Base-by-base conservation (phyloP, 2,113 vertebrate genomes). In the Xiphorhynchus elegans region DNA sequence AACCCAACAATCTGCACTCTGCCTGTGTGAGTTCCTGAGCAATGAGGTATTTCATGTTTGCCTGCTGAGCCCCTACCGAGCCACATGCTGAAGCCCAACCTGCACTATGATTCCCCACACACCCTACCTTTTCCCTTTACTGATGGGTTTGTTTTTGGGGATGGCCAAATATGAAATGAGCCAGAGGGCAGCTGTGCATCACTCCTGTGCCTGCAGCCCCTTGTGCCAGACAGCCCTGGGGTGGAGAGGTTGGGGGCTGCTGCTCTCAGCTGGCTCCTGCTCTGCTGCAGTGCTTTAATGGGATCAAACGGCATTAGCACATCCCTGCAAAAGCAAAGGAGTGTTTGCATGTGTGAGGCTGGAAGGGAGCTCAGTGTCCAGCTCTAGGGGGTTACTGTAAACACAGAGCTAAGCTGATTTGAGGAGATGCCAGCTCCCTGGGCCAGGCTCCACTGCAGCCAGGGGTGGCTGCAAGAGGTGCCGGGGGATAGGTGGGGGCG, bases 41-140 rank as follows among this genome's bases (percentile, higher is more conserved):
- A 97, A 96, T 97, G 95, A 98, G 94, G 79, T 97, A 96, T 96
- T 97, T 96, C 93, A 76, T 95, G 96, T 97, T 92, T 97, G 94
- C 93, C 93, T 87, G 85, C 96, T 96, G 95, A 97, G 87, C 74
- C 96, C 94, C 17, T 4, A 33, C 95, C 59, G 91, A 97, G 94
- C 4, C 6, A 25, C 47, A 50, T 2, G 2, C 42, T 83, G 55
- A 85, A 86, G 93, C 96, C 90, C 97, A 97, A 76, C 76, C 84
- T 35, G 23, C 17, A 16, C 95, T 92, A 86, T 81, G 89, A 68
- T 76, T 92, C 94, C 77, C 72, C 40, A 18, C 16, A 64, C 70
- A 25, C 84, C 39, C 63, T 17, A 29, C 5, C 33, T 88, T 95
- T 95, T 91, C 59, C 66, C 70, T 4, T 95, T 97, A 89, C 93